phyloP scores from a whole-genome alignment of 2,797 vertebrate species.

The Tragopan temminckii region DNA sequence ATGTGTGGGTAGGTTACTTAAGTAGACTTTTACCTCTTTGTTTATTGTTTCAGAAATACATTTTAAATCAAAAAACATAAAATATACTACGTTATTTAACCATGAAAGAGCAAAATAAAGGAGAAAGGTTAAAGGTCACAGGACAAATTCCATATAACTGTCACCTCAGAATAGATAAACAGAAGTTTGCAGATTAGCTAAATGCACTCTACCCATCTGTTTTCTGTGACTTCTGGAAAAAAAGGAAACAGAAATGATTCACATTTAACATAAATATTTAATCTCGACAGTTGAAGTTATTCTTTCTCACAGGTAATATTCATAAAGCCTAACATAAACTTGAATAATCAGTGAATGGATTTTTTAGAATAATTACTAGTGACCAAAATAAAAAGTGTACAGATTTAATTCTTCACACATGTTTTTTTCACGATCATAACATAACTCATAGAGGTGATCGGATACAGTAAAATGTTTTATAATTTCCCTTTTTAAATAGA shows the following conservation, averaged over 20 bases:
- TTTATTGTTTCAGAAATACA: not conserved
- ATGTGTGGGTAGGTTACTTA: not conserved
- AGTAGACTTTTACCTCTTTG: not conserved
- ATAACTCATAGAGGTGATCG: not conserved
- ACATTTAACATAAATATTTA: not conserved
- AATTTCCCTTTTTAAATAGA: not conserved
- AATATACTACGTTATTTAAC: not conserved
- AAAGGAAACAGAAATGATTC: not conserved
- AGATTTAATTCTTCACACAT: not conserved
- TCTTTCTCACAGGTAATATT: not conserved
- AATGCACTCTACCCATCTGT: rapidly evolving
- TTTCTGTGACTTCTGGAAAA: not conserved
- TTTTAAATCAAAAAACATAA: not conserved
- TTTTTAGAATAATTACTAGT: not conserved
- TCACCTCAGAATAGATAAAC: not conserved
- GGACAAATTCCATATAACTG: not conserved
- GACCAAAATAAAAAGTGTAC: not conserved
- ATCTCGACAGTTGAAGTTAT: not conserved
- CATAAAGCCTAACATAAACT: not conserved
- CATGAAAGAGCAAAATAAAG: not conserved
- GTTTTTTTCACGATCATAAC: not conserved
- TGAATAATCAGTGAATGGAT: not conserved
- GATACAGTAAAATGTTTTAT: not conserved
- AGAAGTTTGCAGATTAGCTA: not conserved
- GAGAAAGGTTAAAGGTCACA: not conserved